phyloP scores from a whole-genome alignment of 2,797 vertebrate genomes.

The Esox lucius region DNA sequence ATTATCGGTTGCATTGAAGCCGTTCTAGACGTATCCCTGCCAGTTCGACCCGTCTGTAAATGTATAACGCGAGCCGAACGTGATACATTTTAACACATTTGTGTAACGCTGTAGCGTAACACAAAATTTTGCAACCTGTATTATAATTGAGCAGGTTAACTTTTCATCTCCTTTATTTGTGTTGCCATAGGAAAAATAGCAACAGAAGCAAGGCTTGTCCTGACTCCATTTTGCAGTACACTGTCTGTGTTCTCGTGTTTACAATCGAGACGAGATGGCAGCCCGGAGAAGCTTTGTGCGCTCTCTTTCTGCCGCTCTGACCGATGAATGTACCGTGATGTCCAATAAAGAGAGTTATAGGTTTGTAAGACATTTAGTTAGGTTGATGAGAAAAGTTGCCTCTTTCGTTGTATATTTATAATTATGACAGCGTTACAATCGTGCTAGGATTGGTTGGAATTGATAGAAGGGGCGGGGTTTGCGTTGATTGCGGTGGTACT shows the following conservation, averaged over 20 bases:
- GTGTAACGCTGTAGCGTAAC: neutral
- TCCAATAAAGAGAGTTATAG: slow-evolving; percentile 11
- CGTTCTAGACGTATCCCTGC: neutral
- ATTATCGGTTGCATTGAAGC: neutral
- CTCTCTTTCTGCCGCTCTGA: slow-evolving; percentile 14
- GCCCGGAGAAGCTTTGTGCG: slow-evolving; percentile 22
- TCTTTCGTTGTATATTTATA: slow-evolving; percentile 62
- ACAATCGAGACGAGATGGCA: slow-evolving; percentile 68
- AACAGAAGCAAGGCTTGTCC: slow-evolving; percentile 34
- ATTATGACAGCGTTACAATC: slow-evolving; percentile 75
- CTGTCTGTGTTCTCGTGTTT: slow-evolving; percentile 61
- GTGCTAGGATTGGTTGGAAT: slow-evolving; percentile 80
- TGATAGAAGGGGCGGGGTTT: slow-evolving; percentile 82
- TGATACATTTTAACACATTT: neutral
- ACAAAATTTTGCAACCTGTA: neutral
- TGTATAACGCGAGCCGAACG: neutral
- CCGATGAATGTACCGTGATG: slow-evolving; percentile 14
- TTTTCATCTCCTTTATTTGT: slow-evolving; percentile 12
- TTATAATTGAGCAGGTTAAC: neutral
- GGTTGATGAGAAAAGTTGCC: slow-evolving; percentile 48
- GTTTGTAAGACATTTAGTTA: neutral
- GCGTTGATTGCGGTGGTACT: slow-evolving; percentile 72
- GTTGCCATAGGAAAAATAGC: neutral
- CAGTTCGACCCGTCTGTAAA: neutral
- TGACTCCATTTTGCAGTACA: slow-evolving; percentile 71